A percentile compares a stretch with the other conserved stretches of the same genome.
Evolutionary conservation across 2,113 vertebrate species (phyloP).

Genomic region (Rhea americana): DNA sequence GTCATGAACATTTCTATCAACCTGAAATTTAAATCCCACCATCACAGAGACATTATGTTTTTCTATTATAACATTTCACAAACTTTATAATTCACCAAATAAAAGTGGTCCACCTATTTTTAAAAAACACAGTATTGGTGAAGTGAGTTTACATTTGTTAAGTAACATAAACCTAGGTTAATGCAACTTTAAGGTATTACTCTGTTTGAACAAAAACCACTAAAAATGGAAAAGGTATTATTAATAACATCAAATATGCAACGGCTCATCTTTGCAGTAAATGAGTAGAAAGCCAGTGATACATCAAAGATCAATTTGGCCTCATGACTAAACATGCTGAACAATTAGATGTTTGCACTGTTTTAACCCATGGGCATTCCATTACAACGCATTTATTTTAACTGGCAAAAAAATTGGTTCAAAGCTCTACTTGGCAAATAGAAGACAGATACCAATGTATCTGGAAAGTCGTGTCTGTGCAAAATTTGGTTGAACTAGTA

Average conservation of each 20-base stretch:
- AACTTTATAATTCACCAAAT: not conserved
- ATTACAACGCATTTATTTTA: not conserved
- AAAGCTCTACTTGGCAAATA: not conserved
- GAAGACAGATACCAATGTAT: not conserved
- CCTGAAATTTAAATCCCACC: not conserved
- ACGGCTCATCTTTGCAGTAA: not conserved
- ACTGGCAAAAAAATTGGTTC: not conserved
- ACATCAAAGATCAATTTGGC: accelerated
- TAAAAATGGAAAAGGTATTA: not conserved
- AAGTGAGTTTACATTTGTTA: not conserved
- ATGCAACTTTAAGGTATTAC: not conserved
- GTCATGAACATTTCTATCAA: not conserved
- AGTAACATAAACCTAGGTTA: not conserved
- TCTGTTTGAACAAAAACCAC: not conserved
- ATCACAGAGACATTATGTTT: not conserved
- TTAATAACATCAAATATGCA: not conserved
- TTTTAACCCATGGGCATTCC: not conserved
- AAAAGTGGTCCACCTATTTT: not conserved
- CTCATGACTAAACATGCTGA: not conserved
- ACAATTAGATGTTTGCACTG: not conserved
- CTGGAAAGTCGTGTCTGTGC: not conserved
- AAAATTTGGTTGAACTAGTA: too few species aligned
- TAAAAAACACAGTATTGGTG: not conserved
- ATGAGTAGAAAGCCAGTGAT: not conserved
- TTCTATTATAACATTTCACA: not conserved